Conservation (phyloP, 92 coral and sea anemone genomes). For the Pocillopora meandrina region DNA sequence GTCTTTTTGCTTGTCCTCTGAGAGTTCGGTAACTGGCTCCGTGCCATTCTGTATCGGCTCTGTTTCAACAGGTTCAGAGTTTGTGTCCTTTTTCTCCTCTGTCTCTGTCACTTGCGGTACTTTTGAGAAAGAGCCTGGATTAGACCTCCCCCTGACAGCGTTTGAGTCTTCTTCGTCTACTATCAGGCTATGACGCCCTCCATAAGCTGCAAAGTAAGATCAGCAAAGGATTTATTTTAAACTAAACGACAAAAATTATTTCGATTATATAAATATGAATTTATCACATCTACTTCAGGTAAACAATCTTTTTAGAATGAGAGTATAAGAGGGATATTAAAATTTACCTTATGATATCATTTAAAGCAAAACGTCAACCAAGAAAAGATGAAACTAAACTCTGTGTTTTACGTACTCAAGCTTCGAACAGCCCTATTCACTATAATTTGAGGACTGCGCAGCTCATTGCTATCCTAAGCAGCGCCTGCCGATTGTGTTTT, state of each 20-base stretch:
- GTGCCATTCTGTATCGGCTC: not conserved
- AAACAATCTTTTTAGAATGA: no score
- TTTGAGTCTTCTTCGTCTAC: conserved; percentile 28
- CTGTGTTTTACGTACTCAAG: no score
- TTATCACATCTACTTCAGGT: no score
- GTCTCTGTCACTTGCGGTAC: conserved; percentile 12
- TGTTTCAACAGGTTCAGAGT: no score
- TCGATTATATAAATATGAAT: not conserved
- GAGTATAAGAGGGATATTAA: no score
- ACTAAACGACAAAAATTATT: not conserved
- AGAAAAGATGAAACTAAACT: no score
- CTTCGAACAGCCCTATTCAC: no score
- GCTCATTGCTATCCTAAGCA: no score
- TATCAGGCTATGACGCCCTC: conserved; percentile 37
- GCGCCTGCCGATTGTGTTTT: no score
- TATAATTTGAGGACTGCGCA: no score
- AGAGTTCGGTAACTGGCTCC: not conserved
- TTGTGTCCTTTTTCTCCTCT: conserved; percentile 7
- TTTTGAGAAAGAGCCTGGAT: conserved; percentile 38
- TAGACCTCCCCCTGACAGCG: conserved; percentile 48
- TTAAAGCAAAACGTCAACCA: no score
- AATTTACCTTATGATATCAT: no score
- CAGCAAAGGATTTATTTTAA: not conserved
- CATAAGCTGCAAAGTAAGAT: conserved; percentile 10
- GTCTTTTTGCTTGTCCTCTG: conserved; percentile 13